Evolutionary conservation across 2,113 vertebrate species (phyloP).

Genomic region (Microcebus ravelobensis): DNA sequence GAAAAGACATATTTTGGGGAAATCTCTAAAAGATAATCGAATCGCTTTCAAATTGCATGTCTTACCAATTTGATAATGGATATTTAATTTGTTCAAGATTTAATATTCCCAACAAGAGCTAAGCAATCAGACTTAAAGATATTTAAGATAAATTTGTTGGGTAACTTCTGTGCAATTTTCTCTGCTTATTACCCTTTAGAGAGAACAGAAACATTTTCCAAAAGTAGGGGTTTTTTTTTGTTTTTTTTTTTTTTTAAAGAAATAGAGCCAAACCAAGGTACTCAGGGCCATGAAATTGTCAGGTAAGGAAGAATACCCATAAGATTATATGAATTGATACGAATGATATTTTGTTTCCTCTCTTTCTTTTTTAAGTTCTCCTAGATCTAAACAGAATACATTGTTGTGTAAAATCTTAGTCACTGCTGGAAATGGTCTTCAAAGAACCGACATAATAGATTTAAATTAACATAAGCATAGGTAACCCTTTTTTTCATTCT

Average conservation of each 20-base stretch:
- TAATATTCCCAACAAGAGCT: constrained; percentile 14
- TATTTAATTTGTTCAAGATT: constrained; percentile 49
- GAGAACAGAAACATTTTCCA: constrained; percentile 3
- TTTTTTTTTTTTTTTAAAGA: neutral
- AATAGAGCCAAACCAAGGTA: constrained; percentile 53
- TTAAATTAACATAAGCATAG: neutral
- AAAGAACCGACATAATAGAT: neutral
- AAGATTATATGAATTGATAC: constrained; percentile 18
- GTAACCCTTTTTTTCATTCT: neutral
- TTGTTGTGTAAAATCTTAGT: neutral
- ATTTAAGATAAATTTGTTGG: constrained; percentile 49
- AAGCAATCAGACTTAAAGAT: constrained; percentile 32
- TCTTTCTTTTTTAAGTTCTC: neutral
- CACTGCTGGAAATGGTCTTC: neutral
- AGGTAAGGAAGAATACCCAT: constrained; percentile 1
- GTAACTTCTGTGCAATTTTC: constrained; percentile 42
- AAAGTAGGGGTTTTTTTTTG: neutral
- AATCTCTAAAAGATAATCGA: neutral
- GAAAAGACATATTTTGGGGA: neutral
- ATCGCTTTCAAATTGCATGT: neutral
- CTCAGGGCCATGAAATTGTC: constrained; percentile 28
- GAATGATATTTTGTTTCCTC: neutral
- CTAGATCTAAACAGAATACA: neutral
- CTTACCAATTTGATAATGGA: constrained; percentile 39
- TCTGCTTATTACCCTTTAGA: constrained; percentile 3